A percentile compares a stretch with the other conserved stretches of the same genome.
phyloP scores from a whole-genome alignment of 2,888 invertebrate species.

The Ceraclea dissimilis region DNA sequence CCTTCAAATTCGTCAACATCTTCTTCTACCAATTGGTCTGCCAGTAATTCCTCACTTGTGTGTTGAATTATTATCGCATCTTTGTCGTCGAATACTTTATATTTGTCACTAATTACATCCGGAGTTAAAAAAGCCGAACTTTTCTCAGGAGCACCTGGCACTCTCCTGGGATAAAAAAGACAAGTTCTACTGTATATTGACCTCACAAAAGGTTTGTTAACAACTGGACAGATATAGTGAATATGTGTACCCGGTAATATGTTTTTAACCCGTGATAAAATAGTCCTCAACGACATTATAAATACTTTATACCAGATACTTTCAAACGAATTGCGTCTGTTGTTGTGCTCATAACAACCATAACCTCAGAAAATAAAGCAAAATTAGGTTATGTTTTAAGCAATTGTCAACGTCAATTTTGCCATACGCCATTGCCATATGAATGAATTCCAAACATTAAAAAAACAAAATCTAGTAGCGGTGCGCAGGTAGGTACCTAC shows the following conservation, averaged over 20 bases:
- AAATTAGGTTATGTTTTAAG: no score
- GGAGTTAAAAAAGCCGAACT: constrained; percentile 28
- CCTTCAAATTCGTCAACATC: constrained; percentile 57
- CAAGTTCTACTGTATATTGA: constrained; percentile 5
- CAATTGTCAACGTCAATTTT: no score
- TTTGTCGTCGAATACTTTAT: constrained; percentile 62
- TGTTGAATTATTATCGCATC: constrained; percentile 65
- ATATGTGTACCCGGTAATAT: not conserved
- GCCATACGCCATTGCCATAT: no score
- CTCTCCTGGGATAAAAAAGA: constrained; percentile 11
- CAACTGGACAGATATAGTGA: not conserved
- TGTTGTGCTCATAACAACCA: no score
- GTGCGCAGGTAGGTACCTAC: no score
- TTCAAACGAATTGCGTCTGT: no score
- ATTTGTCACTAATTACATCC: constrained; percentile 51
- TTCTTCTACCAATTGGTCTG: constrained; percentile 31
- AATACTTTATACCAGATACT: no score
- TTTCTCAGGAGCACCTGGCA: not conserved
- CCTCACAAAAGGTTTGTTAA: not conserved
- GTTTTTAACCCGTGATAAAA: not conserved
- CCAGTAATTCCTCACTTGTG: constrained; percentile 51
- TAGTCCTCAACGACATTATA: not conserved
- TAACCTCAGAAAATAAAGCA: no score
- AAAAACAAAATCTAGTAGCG: no score
- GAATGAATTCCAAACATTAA: no score